phyloP scores from a whole-genome alignment of 1,140 invertebrate species.

The Caenorhabditis elegans region WBcel235 BX284604.4:5608001-5608500 shows the following conservation, averaged over 20 bases:
- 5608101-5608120: slow-evolving; percentile 29
- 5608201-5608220: too few species aligned
- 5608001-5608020: not conserved
- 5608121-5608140: not conserved
- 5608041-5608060: too few species aligned
- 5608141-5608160: not conserved
- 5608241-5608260: slow-evolving; percentile 23
- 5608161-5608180: too few species aligned
- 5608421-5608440: slow-evolving; percentile 15
- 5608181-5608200: too few species aligned
- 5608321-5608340: slow-evolving; percentile 6
- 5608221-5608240: too few species aligned
- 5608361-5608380: slow-evolving; percentile 30
- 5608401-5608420: slow-evolving; percentile 1
- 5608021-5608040: not conserved
- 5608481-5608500: not conserved
- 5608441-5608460: not conserved
- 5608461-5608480: not conserved
- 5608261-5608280: not conserved
- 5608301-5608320: slow-evolving; percentile 19
- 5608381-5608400: not conserved
- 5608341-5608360: slow-evolving; percentile 24
- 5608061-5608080: too few species aligned
- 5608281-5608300: too few species aligned
- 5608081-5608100: not conserved